A percentile compares a stretch with the other conserved stretches of the same genome.
phyloP scores from a whole-genome alignment of 2,113 vertebrate species.

The Thinocorus orbignyianus region DNA sequence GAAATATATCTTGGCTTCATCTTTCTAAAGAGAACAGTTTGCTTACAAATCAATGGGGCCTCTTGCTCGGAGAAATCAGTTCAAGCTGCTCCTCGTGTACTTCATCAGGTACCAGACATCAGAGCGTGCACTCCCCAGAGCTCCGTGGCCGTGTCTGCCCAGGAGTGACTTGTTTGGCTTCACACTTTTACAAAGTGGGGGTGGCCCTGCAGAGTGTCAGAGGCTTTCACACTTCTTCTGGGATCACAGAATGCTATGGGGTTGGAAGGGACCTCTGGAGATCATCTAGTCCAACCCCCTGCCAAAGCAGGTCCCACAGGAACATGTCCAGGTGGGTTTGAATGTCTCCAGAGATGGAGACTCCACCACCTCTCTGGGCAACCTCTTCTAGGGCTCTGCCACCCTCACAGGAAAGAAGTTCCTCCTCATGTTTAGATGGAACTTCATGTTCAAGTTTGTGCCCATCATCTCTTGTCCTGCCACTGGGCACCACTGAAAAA shows the following conservation, averaged over 20 bases:
- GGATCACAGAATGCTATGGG: not conserved
- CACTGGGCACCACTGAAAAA: too few species aligned
- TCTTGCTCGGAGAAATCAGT: not conserved
- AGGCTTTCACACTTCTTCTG: not conserved
- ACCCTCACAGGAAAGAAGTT: too few species aligned
- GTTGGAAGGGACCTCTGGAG: too few species aligned
- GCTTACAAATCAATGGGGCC: not conserved
- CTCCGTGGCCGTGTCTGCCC: rapidly evolving
- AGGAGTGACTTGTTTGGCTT: not conserved
- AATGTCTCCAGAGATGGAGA: too few species aligned
- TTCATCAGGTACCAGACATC: not conserved
- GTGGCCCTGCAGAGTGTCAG: not conserved
- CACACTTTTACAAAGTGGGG: not conserved
- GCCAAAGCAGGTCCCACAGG: too few species aligned
- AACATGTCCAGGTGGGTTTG: too few species aligned
- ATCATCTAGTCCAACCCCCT: too few species aligned
- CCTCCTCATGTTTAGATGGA: too few species aligned
- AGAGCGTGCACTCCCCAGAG: not conserved
- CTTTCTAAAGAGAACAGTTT: not conserved
- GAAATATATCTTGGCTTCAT: not conserved
- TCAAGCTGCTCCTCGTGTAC: not conserved
- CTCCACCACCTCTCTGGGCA: too few species aligned
- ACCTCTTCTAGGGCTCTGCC: too few species aligned
- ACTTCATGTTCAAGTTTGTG: too few species aligned
- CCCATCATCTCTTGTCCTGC: too few species aligned